A percentile compares a stretch with the other conserved stretches of the same genome.
These are phyloP conservation scores for Alces alces DNA, from an alignment of 2,113 vertebrate genomes.

Conservation along the genomic window DNA sequence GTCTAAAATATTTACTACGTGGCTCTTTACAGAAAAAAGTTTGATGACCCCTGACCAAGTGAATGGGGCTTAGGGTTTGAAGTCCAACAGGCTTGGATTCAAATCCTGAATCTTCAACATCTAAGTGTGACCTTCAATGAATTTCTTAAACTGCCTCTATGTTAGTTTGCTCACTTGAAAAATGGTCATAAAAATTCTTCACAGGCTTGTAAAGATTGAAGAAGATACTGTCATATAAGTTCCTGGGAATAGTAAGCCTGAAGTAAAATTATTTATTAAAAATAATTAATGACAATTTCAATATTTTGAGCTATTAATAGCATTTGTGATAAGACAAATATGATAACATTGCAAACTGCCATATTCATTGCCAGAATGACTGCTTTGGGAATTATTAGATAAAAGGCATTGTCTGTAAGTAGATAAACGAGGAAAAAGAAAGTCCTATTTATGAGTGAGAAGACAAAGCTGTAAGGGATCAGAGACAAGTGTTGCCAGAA, in stretches of 20 bases:
- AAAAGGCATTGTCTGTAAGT: slow-evolving; percentile 24
- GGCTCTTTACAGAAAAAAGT: neutral
- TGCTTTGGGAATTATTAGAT: neutral
- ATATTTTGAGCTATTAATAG: neutral
- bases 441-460: neutral
- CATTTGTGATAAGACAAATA: slow-evolving; percentile 17
- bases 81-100: neutral
- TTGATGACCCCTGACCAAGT: neutral
- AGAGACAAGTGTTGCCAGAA: neutral
- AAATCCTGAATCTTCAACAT: neutral
- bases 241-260: neutral
- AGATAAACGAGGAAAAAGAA: neutral
- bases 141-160: neutral
- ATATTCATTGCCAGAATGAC: neutral
- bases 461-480: neutral
- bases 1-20: neutral
- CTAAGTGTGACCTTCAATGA: neutral
- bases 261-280: neutral
- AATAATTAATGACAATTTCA: slow-evolving; percentile 6
- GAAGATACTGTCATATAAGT: neutral
- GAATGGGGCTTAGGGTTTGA: neutral
- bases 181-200: neutral
- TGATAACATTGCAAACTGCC: neutral
- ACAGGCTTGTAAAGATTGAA: neutral
- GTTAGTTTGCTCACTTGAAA: neutral